Percentiles rank a stretch among this genome's conserved stretches.
phyloP scores from a whole-genome alignment of 2,113 vertebrate genomes.

The Puntigrus tetrazona region DNA sequence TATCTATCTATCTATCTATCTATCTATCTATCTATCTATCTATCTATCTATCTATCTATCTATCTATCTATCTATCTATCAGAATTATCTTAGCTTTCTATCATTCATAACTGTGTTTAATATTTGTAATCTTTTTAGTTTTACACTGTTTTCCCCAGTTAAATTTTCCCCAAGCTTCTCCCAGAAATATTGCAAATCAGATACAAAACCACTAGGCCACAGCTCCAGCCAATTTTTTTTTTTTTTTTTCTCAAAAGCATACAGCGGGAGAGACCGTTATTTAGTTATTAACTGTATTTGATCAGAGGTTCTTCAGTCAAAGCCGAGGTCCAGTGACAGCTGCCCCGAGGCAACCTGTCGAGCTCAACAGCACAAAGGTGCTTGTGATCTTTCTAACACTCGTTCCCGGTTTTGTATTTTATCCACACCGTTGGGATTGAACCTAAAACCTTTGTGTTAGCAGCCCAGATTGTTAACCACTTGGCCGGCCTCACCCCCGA shows the following conservation, averaged over 20 bases:
- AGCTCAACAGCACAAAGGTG: background rate
- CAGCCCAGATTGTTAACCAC: constrained; percentile 28
- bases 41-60: too few species aligned
- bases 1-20: too few species aligned
- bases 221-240: background rate
- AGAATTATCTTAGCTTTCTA: background rate
- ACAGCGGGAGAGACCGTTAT: background rate
- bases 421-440: constrained; percentile 27
- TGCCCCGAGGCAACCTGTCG: background rate
- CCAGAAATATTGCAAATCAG: background rate
- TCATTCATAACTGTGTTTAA: background rate
- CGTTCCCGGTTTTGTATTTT: constrained; percentile 18
- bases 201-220: background rate
- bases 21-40: too few species aligned
- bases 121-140: background rate
- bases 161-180: too few species aligned
- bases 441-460: constrained; percentile 32
- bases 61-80: background rate
- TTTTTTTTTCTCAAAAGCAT: background rate
- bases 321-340: background rate
- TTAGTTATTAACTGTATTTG: background rate
- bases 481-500: constrained; percentile 17
- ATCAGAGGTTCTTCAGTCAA: constrained; percentile 1
- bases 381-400: constrained; percentile 11
- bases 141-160: too few species aligned